These are phyloP conservation scores for Xenopus laevis DNA, from an alignment of 2,113 vertebrate genomes.

Conservation along the genomic window DNA sequence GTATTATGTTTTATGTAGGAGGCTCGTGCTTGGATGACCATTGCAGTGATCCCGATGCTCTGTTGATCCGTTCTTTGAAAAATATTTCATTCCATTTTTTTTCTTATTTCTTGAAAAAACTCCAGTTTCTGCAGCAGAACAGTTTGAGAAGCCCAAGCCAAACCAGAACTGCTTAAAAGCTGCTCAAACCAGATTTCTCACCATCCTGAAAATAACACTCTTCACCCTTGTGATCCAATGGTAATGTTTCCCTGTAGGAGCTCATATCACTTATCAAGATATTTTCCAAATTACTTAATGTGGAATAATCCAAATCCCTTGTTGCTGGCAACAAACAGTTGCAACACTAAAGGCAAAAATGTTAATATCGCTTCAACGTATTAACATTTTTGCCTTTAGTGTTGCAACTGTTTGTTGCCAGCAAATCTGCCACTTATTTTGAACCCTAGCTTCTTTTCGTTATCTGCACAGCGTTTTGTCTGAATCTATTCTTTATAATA, in stretches of 20 bases:
- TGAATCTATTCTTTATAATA: no score
- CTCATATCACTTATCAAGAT: constrained; percentile 19
- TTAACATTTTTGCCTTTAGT: neutral
- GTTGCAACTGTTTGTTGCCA: neutral
- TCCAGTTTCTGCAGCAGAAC: constrained; percentile 24
- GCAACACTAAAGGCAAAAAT: neutral
- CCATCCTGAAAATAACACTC: constrained; percentile 1
- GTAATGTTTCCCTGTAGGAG: constrained; percentile 9
- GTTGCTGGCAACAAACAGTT: neutral
- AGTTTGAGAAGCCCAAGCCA: constrained; percentile 5
- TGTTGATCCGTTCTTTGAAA: constrained; percentile 2
- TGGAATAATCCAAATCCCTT: neutral
- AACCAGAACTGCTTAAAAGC: constrained; percentile 28
- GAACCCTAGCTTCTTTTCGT: neutral
- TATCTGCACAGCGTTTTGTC: neutral
- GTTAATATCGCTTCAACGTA: constrained; percentile 1
- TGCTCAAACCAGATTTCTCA: constrained; percentile 36
- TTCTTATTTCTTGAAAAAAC: constrained; percentile 9
- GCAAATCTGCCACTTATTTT: neutral
- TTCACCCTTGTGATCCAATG: neutral
- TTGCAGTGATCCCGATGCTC: neutral
- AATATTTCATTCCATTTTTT: neutral
- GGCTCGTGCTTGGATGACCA: neutral
- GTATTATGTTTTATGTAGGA: neutral
- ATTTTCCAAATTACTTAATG: neutral